Conservation (phyloP, 2,113 vertebrate genomes). For the Electrona antarctica region DNA sequence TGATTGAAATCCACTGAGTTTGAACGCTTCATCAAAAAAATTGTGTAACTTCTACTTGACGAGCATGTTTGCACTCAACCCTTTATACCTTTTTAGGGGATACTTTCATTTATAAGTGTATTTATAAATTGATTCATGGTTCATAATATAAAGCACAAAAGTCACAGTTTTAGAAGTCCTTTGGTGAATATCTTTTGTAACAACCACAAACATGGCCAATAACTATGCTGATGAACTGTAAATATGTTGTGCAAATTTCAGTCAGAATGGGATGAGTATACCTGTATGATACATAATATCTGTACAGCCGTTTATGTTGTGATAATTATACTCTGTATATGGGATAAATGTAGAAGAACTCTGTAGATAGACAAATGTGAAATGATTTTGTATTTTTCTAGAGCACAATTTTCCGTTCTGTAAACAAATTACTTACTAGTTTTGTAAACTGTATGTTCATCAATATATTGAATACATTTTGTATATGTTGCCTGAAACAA, state of each 20-base stretch:
- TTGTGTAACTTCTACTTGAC: not conserved
- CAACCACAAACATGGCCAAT: too few species aligned
- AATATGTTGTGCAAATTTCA: too few species aligned
- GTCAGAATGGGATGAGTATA: too few species aligned
- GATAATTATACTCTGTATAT: not conserved
- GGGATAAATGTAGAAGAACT: not conserved
- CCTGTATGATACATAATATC: too few species aligned
- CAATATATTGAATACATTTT: slow-evolving; percentile 9
- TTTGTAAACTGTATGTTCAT: not conserved
- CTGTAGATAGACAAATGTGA: not conserved
- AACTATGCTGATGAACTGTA: too few species aligned
- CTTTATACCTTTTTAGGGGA: not conserved
- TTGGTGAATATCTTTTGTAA: too few species aligned
- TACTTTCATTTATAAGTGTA: not conserved
- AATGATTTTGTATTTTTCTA: slow-evolving; percentile 39
- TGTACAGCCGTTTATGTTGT: not conserved
- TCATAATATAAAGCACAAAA: too few species aligned
- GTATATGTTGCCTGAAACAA: slow-evolving; percentile 3
- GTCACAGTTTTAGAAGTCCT: too few species aligned
- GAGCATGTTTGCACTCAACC: not conserved
- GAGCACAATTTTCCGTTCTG: not conserved
- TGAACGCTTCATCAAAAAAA: not conserved
- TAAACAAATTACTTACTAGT: slow-evolving; percentile 12
- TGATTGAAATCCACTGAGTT: too few species aligned
- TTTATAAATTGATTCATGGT: too few species aligned